Percentiles rank a stretch among this genome's conserved stretches.
Conservation (phyloP, 2,113 vertebrate species). For the Solenodon paradoxus region DNA sequence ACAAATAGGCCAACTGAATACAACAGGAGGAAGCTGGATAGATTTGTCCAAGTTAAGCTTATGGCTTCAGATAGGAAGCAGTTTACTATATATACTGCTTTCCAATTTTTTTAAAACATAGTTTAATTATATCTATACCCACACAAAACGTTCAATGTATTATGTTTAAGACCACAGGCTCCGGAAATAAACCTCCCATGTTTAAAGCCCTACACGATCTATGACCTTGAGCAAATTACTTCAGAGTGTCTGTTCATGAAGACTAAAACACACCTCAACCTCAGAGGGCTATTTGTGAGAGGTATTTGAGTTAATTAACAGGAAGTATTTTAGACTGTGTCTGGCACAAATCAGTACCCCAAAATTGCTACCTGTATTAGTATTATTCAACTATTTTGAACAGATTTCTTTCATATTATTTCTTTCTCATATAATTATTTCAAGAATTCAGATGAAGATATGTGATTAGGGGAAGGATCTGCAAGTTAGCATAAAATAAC, state of each 20-base stretch:
- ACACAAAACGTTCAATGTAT: not conserved
- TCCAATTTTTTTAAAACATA: not conserved
- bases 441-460: slow-evolving; percentile 1
- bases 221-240: not conserved
- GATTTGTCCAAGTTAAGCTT: not conserved
- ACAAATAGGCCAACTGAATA: not conserved
- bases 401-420: not conserved
- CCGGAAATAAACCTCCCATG: not conserved
- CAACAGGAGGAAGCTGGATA: not conserved
- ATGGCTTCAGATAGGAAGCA: not conserved
- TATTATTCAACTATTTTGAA: not conserved
- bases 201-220: not conserved
- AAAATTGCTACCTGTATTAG: not conserved
- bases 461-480: not conserved
- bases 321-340: not conserved
- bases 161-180: not conserved
- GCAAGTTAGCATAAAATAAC: not conserved
- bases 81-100: not conserved
- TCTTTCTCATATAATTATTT: slow-evolving; percentile 36
- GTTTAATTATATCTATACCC: not conserved
- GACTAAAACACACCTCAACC: not conserved
- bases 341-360: not conserved
- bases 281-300: not conserved
- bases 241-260: not conserved
- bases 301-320: not conserved